These are phyloP conservation scores for Anaspis maculata DNA, from an alignment of 2,888 invertebrate genomes.

Conservation along the genomic window DNA sequence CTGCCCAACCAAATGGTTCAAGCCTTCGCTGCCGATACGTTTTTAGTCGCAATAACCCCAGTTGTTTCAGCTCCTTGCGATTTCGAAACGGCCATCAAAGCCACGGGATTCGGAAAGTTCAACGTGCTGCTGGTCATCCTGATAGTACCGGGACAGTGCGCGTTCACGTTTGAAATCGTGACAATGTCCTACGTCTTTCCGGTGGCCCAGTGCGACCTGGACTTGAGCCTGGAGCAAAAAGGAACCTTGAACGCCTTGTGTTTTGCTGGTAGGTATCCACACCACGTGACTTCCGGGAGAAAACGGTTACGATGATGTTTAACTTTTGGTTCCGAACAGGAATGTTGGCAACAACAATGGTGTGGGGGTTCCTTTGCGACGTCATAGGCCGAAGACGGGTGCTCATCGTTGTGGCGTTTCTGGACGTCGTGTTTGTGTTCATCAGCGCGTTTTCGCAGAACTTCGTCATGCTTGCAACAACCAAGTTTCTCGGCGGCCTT, in stretches of 20 bases:
- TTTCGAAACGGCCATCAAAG: slow-evolving; percentile 62
- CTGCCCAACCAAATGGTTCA: too few species aligned
- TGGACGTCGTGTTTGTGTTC: slow-evolving; percentile 54
- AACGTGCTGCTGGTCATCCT: slow-evolving; percentile 51
- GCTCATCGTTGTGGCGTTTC: slow-evolving; percentile 55
- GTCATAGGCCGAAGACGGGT: slow-evolving; percentile 58
- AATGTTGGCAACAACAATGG: slow-evolving; percentile 63
- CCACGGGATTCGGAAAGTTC: slow-evolving; percentile 63
- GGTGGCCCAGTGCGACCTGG: slow-evolving; percentile 64
- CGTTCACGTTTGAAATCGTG: slow-evolving; percentile 61
- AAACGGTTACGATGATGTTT: not conserved
- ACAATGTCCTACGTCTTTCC: slow-evolving; percentile 66
- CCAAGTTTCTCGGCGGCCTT: slow-evolving; percentile 67
- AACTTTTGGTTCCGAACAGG: slow-evolving; percentile 22
- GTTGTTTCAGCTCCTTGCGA: slow-evolving; percentile 44
- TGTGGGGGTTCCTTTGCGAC: slow-evolving; percentile 68
- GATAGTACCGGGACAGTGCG: slow-evolving; percentile 55
- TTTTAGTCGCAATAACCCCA: too few species aligned
- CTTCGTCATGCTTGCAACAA: slow-evolving; percentile 54
- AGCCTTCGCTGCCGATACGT: too few species aligned
- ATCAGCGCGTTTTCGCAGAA: slow-evolving; percentile 55
- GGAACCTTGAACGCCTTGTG: slow-evolving; percentile 62
- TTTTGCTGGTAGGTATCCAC: slow-evolving; percentile 52
- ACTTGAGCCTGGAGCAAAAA: slow-evolving; percentile 58
- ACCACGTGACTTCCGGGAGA: not conserved